A percentile compares a stretch with the other conserved stretches of the same genome.
These are phyloP conservation scores for Leptinotarsa rubiginosa DNA, from an alignment of 2,888 invertebrate species.

Conservation along the genomic window DNA sequence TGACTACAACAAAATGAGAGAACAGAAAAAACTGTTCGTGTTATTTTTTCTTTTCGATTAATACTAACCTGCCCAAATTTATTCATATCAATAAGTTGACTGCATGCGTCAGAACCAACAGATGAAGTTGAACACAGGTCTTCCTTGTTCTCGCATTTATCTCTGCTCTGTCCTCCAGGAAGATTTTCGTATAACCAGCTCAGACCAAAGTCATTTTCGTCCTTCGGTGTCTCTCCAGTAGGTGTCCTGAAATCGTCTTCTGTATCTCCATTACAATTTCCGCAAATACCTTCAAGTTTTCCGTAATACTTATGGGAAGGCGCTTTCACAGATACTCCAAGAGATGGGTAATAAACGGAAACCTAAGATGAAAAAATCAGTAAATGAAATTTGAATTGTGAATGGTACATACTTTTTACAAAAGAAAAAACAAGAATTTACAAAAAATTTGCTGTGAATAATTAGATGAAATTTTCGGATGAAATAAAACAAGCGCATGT, in stretches of 20 bases:
- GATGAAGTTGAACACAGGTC: conserved; percentile 68
- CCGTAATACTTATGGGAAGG: conserved; percentile 81
- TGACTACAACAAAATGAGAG: too few relatives aligned
- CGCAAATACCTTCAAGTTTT: conserved; percentile 84
- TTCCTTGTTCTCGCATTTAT: conserved; percentile 61
- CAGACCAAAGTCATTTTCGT: conserved; percentile 69
- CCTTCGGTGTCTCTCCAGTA: conserved; percentile 69
- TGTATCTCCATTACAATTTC: conserved; percentile 76
- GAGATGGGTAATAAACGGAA: conserved; percentile 65
- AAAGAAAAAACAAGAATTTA: too few relatives aligned
- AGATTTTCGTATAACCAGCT: conserved; percentile 70
- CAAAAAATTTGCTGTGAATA: too few relatives aligned
- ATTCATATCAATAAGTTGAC: conserved; percentile 70
- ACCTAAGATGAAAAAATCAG: conserved; percentile 56
- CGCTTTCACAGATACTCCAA: conserved; percentile 71
- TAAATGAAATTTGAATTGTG: neutral
- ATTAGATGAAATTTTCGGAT: too few relatives aligned
- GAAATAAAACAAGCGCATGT: too few relatives aligned
- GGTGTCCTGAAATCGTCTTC: conserved; percentile 71
- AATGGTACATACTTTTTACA: too few relatives aligned
- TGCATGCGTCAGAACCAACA: conserved; percentile 76
- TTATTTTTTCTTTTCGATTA: neutral
- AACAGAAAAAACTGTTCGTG: too few relatives aligned
- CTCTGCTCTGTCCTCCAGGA: conserved; percentile 62
- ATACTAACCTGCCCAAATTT: conserved; percentile 69